Evolutionary conservation across 2,888 invertebrate species (phyloP), one percentile per base, ranked within the genome.

Genomic region (Oxyteleia sp.): DNA sequence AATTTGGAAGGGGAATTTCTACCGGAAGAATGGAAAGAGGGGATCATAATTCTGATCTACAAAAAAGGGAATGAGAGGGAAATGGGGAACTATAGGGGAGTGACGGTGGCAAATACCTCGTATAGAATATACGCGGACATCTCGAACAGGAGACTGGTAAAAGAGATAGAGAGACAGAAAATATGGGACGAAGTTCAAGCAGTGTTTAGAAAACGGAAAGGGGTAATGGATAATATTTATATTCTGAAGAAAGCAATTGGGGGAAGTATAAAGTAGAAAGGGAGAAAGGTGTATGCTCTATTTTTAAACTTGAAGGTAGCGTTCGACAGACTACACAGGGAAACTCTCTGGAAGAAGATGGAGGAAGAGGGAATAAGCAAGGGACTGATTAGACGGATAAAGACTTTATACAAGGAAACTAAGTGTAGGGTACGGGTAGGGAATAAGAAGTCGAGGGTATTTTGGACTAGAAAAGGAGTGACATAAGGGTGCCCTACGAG

Each of bases 301-400:
- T 63, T 63, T 7, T 5, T 63, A 8, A 47, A 63, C 15, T 8
- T 63, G 15, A 63, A 18, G 16, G 63, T 47, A 5, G 61, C 61
- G 0, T 63, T 63, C 18, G 63, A 63, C 13, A 63, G 29, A 7
- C 5, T 45, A 1, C 15, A 64, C 8, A 64, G 63, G 20, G 13
- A 16, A 13, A 63, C 26, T 23, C 11, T 64, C 8, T 64, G 63
- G 63, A n/a, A 35, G 11, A 49, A 20, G n/a, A 64, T 64, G 63
- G 18, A 16, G 18, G 18, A 35, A 35, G 29, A 10, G 7, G 49
- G 49, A 5, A 13, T 64, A 15, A 23, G 49, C 1, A 8, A 1
- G n/a, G 45, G 38, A 0, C 15, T 61, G n/a, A 8, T 61, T 0
- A 16, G 32, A n/a, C 45, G 45, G n/a, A 45, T 61, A 0, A 32